Evolutionary conservation across 2,888 invertebrate species (phyloP).

Genomic region (Tiliacea aurago): DNA sequence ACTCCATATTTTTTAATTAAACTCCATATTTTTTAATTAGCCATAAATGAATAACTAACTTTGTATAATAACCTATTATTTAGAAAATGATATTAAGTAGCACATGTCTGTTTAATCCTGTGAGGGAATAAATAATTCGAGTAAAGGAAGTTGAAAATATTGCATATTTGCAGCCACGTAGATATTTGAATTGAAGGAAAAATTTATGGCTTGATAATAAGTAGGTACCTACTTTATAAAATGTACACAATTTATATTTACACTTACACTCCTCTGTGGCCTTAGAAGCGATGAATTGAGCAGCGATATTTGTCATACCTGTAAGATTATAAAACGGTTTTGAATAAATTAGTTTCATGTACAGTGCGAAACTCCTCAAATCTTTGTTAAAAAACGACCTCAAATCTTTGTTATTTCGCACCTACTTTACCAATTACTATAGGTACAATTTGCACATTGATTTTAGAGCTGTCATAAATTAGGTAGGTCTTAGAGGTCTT

Average conservation of each 20-base stretch:
- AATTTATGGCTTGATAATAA: not conserved
- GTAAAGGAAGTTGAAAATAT: not conserved
- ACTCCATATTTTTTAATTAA: too few species aligned
- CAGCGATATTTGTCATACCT: conserved; percentile 73
- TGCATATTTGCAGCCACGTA: not conserved
- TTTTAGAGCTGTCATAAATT: not conserved
- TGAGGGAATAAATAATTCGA: not conserved
- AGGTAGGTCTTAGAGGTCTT: not conserved
- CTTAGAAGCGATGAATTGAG: conserved; percentile 73
- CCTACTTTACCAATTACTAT: not conserved
- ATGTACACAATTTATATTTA: not conserved
- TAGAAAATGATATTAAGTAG: not conserved
- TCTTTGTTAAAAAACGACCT: too few species aligned
- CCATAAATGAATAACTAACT: not conserved
- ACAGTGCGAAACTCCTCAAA: not conserved
- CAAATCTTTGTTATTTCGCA: not conserved
- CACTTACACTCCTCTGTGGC: conserved; percentile 76
- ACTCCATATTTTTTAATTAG: not conserved
- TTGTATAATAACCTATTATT: not conserved
- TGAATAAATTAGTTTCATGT: not conserved
- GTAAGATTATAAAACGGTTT: conserved; percentile 53
- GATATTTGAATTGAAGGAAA: not conserved
- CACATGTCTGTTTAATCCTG: not conserved
- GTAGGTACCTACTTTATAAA: not conserved
- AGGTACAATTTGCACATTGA: not conserved